Evolutionary conservation across 2,888 invertebrate genomes (phyloP).

Genomic region (Flabesymbios commensalis): DNA sequence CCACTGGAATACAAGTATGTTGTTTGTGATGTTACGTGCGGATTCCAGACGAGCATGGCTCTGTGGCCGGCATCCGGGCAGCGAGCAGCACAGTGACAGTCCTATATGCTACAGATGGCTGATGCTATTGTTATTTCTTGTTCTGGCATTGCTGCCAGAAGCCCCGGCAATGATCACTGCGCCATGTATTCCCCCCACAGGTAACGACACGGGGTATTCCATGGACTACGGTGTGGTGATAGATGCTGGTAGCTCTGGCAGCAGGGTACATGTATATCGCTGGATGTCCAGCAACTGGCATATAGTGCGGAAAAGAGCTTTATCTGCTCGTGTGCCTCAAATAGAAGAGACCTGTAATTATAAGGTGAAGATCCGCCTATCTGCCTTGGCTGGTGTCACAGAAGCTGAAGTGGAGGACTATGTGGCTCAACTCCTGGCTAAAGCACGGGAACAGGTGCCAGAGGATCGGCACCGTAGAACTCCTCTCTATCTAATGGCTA

Average conservation of each 20-base stretch:
- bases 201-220: not conserved
- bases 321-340: not conserved
- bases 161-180: no score
- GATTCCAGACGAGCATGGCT: no score
- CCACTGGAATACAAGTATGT: no score
- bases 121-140: no score
- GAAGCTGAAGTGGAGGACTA: not conserved
- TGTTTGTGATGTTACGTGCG: no score
- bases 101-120: no score
- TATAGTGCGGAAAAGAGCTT: not conserved
- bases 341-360: not conserved
- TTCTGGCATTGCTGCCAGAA: no score
- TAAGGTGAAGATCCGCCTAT: constrained; percentile 12
- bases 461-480: not conserved
- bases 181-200: not conserved
- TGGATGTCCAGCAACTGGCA: not conserved
- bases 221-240: constrained; percentile 13
- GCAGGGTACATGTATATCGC: constrained; percentile 15
- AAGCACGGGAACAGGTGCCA: constrained; percentile 9
- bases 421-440: constrained; percentile 4
- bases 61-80: no score
- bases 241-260: constrained; percentile 23
- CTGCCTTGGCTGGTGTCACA: not conserved
- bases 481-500: constrained; percentile 22
- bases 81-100: no score